A percentile compares a stretch with the other conserved stretches of the same genome.
phyloP scores from a whole-genome alignment of 2,113 vertebrate genomes.

The Tapirus terrestris region DNA sequence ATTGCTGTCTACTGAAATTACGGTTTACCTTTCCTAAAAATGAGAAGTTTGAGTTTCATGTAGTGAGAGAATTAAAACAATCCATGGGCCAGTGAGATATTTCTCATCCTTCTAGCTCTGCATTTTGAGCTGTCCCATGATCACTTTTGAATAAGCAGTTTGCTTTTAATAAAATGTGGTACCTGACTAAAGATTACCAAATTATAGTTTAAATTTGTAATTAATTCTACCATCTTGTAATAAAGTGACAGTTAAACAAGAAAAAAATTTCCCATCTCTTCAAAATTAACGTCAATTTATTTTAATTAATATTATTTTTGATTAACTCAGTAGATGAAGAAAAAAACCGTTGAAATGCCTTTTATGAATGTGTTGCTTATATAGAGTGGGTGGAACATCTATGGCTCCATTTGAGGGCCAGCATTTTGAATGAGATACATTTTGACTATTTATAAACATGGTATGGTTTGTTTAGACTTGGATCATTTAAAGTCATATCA shows the following conservation, averaged over 20 bases:
- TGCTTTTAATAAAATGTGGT: slow-evolving; percentile 43
- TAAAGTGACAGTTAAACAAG: slow-evolving; percentile 61
- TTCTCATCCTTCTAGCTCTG: slow-evolving; percentile 51
- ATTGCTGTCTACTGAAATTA: slow-evolving; percentile 22
- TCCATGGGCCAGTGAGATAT: not conserved
- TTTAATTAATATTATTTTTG: slow-evolving; percentile 17
- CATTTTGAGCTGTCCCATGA: slow-evolving; percentile 16
- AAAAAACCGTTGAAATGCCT: not conserved
- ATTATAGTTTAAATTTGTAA: slow-evolving; percentile 50
- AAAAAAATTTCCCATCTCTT: not conserved
- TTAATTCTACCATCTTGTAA: slow-evolving; percentile 28
- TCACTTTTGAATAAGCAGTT: slow-evolving; percentile 58
- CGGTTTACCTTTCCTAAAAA: slow-evolving; percentile 1
- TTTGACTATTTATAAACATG: slow-evolving; percentile 45
- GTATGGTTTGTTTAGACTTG: slow-evolving; percentile 28
- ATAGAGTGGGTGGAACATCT: not conserved
- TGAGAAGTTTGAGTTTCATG: slow-evolving; percentile 7
- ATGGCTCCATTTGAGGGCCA: not conserved
- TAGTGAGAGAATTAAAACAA: slow-evolving; percentile 11
- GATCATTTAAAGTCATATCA: slow-evolving; percentile 30
- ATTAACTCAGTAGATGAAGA: slow-evolving; percentile 32
- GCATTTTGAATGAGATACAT: slow-evolving; percentile 13
- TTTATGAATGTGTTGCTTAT: slow-evolving; percentile 20
- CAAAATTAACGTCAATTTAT: slow-evolving; percentile 13
- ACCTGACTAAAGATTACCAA: not conserved